Percentiles rank a stretch among this genome's conserved stretches.
These are phyloP conservation scores for Papilio helenus DNA, from an alignment of 1,140 invertebrate species.

Conservation along the genomic window DNA sequence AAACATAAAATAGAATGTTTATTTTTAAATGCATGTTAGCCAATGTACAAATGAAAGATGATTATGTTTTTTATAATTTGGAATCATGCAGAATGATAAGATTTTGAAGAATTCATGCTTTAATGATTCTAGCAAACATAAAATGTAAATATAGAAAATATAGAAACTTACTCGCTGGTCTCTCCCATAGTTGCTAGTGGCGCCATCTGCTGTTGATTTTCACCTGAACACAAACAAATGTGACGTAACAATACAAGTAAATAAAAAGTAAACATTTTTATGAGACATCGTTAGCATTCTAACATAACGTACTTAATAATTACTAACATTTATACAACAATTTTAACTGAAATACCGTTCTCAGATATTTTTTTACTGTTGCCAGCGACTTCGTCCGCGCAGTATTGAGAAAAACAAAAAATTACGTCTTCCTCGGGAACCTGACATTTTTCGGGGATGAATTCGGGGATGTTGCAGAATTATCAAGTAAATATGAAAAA, in stretches of 20 bases:
- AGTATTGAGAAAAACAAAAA: too few species aligned
- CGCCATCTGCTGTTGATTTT: conserved; percentile 80
- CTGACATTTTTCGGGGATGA: too few species aligned
- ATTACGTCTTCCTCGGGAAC: too few species aligned
- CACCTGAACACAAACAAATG: conserved; percentile 50
- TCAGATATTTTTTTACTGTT: too few species aligned
- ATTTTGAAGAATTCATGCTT: conserved; percentile 29
- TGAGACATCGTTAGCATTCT: too few species aligned
- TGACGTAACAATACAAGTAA: neutral
- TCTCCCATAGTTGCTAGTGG: conserved; percentile 85
- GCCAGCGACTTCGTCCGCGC: too few species aligned
- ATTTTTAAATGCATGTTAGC: neutral
- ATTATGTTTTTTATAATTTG: neutral
- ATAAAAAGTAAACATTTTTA: too few species aligned
- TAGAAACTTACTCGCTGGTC: conserved; percentile 83
- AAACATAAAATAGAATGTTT: neutral
- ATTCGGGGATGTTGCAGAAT: too few species aligned
- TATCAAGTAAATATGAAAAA: too few species aligned
- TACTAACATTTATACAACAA: too few species aligned
- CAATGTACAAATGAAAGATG: neutral
- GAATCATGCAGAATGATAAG: conserved; percentile 29
- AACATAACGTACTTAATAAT: too few species aligned
- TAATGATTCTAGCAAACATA: conserved; percentile 7
- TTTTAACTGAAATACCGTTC: too few species aligned
- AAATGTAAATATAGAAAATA: neutral